Evolutionary conservation across 2,113 vertebrate genomes (phyloP).

Genomic region (Microcebus griseorufus): DNA sequence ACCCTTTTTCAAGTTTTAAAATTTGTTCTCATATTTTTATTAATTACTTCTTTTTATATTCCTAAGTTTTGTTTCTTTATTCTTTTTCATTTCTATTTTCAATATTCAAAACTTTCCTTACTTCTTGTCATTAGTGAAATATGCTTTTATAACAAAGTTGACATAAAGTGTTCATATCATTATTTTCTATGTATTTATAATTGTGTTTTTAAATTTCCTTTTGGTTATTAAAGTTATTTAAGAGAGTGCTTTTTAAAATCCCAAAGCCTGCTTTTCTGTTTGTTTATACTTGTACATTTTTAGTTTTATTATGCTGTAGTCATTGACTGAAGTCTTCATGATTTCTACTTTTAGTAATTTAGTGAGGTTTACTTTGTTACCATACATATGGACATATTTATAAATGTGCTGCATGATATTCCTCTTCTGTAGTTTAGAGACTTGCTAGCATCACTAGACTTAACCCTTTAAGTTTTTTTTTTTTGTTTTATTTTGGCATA

Average conservation of each 20-base stretch:
- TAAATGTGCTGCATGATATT: not conserved
- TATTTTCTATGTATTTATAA: not conserved
- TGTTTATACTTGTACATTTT: not conserved
- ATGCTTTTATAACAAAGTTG: not conserved
- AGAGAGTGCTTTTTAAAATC: not conserved
- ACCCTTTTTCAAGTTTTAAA: not conserved
- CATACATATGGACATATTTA: not conserved
- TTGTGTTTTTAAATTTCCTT: not conserved
- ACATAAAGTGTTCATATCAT: not conserved
- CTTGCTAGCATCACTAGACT: not conserved
- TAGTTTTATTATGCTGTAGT: not conserved
- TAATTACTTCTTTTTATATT: not conserved
- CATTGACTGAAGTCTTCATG: not conserved
- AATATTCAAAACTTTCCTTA: not conserved
- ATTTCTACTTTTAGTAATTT: not conserved
- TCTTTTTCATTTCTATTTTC: not conserved
- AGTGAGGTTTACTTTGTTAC: not conserved
- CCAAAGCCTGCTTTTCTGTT: not conserved
- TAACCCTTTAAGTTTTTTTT: too few relatives aligned
- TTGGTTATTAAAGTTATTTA: not conserved
- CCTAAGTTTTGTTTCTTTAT: not conserved
- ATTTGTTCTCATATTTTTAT: not conserved
- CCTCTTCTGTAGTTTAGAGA: not conserved
- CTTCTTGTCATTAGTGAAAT: not conserved
- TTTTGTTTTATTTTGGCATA: too few relatives aligned